These are phyloP conservation scores for Drosophila santomea DNA, from an alignment of 1,140 invertebrate genomes.

Conservation along the genomic window DNA sequence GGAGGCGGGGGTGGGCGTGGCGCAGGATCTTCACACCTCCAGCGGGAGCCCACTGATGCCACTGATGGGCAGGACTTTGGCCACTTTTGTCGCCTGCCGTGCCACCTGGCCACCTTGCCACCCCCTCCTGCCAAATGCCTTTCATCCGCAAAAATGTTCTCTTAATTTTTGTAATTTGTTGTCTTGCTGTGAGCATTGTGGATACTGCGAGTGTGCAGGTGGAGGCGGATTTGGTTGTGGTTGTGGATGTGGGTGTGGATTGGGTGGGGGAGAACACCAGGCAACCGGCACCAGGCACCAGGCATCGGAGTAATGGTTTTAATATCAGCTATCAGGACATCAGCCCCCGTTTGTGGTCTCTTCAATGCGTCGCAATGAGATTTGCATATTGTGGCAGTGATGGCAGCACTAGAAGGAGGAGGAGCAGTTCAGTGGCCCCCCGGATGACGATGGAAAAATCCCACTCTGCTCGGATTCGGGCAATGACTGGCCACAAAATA, in stretches of 20 bases:
- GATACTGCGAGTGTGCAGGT: neutral
- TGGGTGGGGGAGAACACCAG: neutral
- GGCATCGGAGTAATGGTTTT: conserved; percentile 41
- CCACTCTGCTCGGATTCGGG: conserved; percentile 29
- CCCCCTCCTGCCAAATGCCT: neutral
- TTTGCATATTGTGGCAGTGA: conserved; percentile 70
- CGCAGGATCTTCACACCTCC: conserved; percentile 9
- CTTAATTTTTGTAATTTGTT: conserved; percentile 78
- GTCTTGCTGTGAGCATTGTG: conserved; percentile 23
- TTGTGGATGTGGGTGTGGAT: neutral
- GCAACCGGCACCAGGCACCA: neutral
- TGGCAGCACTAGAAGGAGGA: conserved; percentile 23
- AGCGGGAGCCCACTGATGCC: too few relatives aligned
- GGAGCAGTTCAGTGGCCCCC: neutral
- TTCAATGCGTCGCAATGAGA: conserved; percentile 50
- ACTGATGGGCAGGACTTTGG: conserved; percentile 7
- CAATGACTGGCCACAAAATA: conserved; percentile 60
- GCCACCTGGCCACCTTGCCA: neutral
- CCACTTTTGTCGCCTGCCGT: conserved; percentile 16
- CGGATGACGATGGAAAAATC: conserved; percentile 30
- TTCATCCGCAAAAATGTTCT: conserved; percentile 65
- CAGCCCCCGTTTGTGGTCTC: conserved; percentile 47
- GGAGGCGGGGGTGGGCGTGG: too few relatives aligned
- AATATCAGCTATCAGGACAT: conserved; percentile 53
- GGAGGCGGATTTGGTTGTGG: neutral